phyloP scores from a whole-genome alignment of 2,113 vertebrate species.

The Corythaixoides concolor region DNA sequence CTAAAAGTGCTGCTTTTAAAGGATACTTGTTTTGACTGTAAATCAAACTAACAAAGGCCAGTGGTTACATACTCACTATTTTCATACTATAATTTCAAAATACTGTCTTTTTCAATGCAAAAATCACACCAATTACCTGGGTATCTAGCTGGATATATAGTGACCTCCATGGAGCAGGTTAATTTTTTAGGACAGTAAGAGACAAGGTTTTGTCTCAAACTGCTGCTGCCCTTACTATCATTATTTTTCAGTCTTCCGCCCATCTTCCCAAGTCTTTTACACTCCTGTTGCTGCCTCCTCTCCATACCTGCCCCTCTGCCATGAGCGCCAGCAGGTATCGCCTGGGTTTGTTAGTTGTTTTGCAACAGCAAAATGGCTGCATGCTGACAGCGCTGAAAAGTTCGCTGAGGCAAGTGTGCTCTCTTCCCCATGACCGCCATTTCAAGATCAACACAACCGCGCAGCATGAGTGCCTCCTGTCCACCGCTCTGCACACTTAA shows the following conservation, averaged over 20 bases:
- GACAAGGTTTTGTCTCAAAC: not conserved
- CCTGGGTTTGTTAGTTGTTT: not conserved
- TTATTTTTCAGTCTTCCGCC: not conserved
- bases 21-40: not conserved
- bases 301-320: not conserved
- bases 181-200: not conserved
- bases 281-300: not conserved
- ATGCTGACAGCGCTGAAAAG: not conserved
- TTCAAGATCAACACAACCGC: fast-evolving
- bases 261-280: not conserved
- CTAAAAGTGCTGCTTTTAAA: not conserved
- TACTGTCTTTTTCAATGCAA: not conserved
- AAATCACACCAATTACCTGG: not conserved
- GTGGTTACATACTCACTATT: not conserved
- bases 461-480: fast-evolving
- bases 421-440: not conserved
- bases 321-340: not conserved
- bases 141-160: not conserved
- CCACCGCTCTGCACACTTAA: not conserved
- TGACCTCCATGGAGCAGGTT: fast-evolving
- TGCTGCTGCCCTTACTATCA: not conserved
- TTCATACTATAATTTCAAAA: not conserved
- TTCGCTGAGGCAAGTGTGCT: not conserved
- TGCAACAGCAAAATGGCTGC: not conserved
- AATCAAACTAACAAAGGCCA: not conserved